These are phyloP conservation scores for Hyposoter didymator DNA, from an alignment of 2,888 invertebrate genomes.

Conservation along the genomic window DNA sequence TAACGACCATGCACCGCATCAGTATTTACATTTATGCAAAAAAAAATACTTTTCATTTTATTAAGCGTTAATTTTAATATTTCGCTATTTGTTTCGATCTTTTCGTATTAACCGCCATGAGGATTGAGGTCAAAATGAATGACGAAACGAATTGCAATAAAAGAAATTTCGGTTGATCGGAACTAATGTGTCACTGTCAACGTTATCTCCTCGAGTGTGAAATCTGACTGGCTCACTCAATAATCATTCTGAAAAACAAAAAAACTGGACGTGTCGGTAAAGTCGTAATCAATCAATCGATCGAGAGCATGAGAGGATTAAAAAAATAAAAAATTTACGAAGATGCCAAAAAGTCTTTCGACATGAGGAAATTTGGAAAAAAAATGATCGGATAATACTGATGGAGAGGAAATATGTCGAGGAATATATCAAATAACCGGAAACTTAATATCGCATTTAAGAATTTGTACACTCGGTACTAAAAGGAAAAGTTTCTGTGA, in stretches of 20 bases:
- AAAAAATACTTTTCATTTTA: not conserved
- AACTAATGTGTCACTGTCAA: not conserved
- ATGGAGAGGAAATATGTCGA: constrained; percentile 38
- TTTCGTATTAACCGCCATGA: not conserved
- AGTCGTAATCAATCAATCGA: not conserved
- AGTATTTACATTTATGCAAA: not conserved
- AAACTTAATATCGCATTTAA: constrained; percentile 52
- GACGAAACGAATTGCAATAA: not conserved
- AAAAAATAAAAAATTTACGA: not conserved
- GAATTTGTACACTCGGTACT: constrained; percentile 24
- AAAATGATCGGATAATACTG: not conserved
- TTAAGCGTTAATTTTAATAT: not conserved
- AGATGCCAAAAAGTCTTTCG: not conserved
- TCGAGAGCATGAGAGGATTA: not conserved
- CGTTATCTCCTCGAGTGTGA: not conserved
- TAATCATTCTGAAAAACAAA: not conserved
- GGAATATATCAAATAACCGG: constrained; percentile 52
- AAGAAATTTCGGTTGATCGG: not conserved
- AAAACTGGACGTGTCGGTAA: not conserved
- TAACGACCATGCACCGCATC: not conserved
- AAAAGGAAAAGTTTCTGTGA: constrained; percentile 38
- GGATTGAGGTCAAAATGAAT: not conserved
- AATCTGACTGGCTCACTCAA: not conserved
- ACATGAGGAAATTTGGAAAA: not conserved
- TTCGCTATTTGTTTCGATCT: not conserved